Percentiles rank a stretch among this genome's conserved stretches.
phyloP scores from a whole-genome alignment of 2,113 vertebrate genomes.

The Menura novaehollandiae region DNA sequence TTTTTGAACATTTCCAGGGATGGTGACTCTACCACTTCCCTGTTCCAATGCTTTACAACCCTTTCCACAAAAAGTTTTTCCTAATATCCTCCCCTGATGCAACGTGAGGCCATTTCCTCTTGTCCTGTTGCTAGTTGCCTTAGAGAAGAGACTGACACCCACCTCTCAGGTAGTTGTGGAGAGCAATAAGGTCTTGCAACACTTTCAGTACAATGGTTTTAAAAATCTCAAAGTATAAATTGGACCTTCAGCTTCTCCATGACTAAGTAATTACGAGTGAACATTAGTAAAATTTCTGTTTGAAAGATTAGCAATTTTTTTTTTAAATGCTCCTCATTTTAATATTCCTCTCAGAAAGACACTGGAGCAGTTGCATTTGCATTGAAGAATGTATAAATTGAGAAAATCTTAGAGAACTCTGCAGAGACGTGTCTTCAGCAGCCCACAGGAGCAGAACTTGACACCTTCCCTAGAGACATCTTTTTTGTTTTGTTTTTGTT shows the following conservation, averaged over 20 bases:
- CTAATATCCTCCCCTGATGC: neutral
- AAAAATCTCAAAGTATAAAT: neutral
- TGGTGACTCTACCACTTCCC: neutral
- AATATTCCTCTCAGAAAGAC: neutral
- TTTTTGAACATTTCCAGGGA: neutral
- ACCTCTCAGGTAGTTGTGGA: neutral
- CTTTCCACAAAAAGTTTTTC: rapidly evolving
- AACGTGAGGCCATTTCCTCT: neutral
- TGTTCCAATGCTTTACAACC: neutral
- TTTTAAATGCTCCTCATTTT: neutral
- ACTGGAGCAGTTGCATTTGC: neutral
- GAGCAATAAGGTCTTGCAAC: neutral
- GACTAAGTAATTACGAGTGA: neutral
- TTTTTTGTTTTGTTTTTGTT: neutral
- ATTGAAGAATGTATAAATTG: rapidly evolving
- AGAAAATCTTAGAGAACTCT: neutral
- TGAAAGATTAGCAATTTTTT: neutral
- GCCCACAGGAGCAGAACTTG: neutral
- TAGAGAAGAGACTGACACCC: neutral
- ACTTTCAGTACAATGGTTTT: neutral
- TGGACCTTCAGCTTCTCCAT: neutral
- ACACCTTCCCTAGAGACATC: neutral
- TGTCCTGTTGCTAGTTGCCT: neutral
- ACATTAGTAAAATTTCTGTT: neutral
- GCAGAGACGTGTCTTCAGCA: neutral